A percentile compares a stretch with the other conserved stretches of the same genome.
phyloP scores from a whole-genome alignment of 2,113 vertebrate species.

The Menidia beryllina region DNA sequence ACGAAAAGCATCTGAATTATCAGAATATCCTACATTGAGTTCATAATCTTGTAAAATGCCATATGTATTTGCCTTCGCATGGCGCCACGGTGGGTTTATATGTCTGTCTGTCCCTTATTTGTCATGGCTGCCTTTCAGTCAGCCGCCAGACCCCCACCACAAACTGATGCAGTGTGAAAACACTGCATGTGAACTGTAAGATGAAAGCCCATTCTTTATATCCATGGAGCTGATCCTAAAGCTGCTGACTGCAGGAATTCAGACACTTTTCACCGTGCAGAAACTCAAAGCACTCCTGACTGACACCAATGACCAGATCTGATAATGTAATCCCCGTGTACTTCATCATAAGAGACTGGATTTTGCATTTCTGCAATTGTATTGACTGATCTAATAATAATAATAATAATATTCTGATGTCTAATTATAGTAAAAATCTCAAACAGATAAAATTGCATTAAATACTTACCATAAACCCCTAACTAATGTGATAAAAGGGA shows the following conservation, averaged over 20 bases:
- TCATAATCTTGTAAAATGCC: conserved; percentile 1
- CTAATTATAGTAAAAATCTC: no score
- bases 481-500: no score
- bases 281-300: not conserved
- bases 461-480: no score
- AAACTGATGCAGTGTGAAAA: conserved; percentile 72
- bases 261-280: conserved; percentile 40
- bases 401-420: no score
- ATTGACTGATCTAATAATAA: no score
- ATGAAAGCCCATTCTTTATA: conserved; percentile 68
- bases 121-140: conserved; percentile 70
- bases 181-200: conserved; percentile 63
- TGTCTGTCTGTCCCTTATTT: conserved; percentile 64
- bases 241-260: conserved; percentile 47
- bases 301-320: no score
- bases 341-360: no score
- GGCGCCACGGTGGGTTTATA: conserved; percentile 57
- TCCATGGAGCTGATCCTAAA: conserved; percentile 65
- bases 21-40: not conserved
- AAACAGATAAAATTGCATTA: no score
- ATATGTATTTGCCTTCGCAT: conserved; percentile 24
- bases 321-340: no score
- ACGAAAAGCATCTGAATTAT: not conserved
- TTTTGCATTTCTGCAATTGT: no score
- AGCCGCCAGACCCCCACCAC: conserved; percentile 51